A percentile compares a stretch with the other conserved stretches of the same genome.
These are phyloP conservation scores for Morinoia aosen DNA, from an alignment of 2,888 invertebrate species.

Conservation along the genomic window DNA sequence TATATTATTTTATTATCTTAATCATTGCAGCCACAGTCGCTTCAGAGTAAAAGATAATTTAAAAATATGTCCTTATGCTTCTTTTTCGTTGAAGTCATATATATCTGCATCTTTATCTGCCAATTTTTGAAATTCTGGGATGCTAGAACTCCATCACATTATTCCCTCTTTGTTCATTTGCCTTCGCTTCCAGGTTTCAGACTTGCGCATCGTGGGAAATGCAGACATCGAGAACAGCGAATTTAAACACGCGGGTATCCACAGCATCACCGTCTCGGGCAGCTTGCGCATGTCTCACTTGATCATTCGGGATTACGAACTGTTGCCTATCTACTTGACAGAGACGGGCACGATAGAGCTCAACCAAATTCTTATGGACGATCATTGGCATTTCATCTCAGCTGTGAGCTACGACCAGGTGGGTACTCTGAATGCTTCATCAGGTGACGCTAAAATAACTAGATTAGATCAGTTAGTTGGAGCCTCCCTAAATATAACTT, in stretches of 20 bases:
- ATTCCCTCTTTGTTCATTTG: background rate
- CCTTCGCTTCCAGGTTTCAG: background rate
- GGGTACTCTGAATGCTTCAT: background rate
- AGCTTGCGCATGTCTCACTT: background rate
- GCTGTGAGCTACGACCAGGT: background rate
- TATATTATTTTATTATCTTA: background rate
- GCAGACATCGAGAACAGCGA: background rate
- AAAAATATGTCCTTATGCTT: background rate
- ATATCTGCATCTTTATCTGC: background rate
- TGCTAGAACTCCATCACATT: background rate
- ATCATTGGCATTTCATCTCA: background rate
- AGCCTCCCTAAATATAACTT: too few relatives aligned
- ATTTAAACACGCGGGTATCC: background rate
- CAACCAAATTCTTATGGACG: background rate
- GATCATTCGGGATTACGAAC: background rate
- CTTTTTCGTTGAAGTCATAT: too few relatives aligned
- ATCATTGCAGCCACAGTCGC: background rate
- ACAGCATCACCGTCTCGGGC: slow-evolving; percentile 37
- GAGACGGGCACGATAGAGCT: background rate
- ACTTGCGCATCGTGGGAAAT: background rate
- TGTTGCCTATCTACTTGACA: background rate
- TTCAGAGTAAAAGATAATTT: background rate
- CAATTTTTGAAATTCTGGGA: background rate
- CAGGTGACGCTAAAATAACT: background rate
- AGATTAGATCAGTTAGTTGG: too few relatives aligned